Base-by-base conservation (phyloP, 2,888 invertebrate species). In the Azorinus chamasolen region DNA sequence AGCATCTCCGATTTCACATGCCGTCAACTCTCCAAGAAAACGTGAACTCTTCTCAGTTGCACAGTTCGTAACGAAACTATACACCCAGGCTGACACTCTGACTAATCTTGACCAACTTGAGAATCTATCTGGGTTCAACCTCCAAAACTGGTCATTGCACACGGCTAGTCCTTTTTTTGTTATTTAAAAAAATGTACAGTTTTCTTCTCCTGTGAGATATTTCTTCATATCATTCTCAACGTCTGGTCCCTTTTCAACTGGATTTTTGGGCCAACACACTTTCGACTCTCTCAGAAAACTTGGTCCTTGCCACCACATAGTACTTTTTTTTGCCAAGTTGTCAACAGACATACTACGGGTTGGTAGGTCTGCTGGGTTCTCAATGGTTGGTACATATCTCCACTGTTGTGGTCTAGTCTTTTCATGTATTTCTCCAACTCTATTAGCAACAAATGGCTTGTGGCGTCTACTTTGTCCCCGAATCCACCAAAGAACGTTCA, bases 371-470 rank as follows among this genome's bases (percentile, higher is more conserved):
- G 71, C 63, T 22, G 58, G 58, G 48, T 77, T 77, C 20, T 57
- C 37, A n/a, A 6, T 45, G 1, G 46, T 43, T 6, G 69, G 66
- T 12, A 73, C 54, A 46, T 73, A 32, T 14, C 70, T 24, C 77
- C 73, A 77, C 25, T 77, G 77, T 4, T 53, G 27, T 12, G 77
- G 73, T 18, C 59, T 55, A 0, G 73, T 64, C 18, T 24, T 18
- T 27, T 22, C 51, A n/a, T 83, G 83, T 16, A 85, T 83, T 64
- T 83, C 71, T 5, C 73, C 72, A 20, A 79, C 62, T 18, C 83
- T 63, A 64, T 85, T 81, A 0, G 79, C 71, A 3, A 81, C 77
- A 61, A 84, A 83, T 16, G 83, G 54, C 45, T 75, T 77, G 48
- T 55, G 73, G 3, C 45, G 14, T 22, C 77, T 41, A 45, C 79